phyloP scores from a whole-genome alignment of 2,113 vertebrate species.

The Peromyscus polionotus region DNA sequence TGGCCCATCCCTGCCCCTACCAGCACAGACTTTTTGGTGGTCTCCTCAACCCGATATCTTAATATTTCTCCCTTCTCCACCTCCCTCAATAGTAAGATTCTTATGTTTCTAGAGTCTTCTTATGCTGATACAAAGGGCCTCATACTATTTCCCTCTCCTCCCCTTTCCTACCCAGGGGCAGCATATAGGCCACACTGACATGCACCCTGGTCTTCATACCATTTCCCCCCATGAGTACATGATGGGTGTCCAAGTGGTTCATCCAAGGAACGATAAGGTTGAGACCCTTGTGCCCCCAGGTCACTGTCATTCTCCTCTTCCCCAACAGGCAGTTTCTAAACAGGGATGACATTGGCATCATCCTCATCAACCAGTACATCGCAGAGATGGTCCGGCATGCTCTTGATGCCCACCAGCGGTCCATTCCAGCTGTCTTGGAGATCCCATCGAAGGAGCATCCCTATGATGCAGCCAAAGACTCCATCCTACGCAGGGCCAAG shows the following conservation, averaged over 20 bases:
- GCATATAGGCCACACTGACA: background rate
- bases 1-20: background rate
- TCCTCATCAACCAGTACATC: conserved; percentile 97
- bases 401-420: conserved; percentile 93
- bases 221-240: background rate
- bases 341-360: conserved; percentile 96
- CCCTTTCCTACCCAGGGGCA: background rate
- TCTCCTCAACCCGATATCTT: background rate
- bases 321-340: conserved; percentile 92
- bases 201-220: background rate
- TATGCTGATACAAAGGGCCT: background rate
- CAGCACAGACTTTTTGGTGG: background rate
- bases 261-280: background rate
- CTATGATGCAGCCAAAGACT: conserved; percentile 96
- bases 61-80: background rate
- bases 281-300: background rate
- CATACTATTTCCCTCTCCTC: background rate
- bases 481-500: conserved; percentile 95
- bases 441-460: conserved; percentile 98
- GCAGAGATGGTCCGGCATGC: conserved; percentile 98
- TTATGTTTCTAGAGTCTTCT: background rate
- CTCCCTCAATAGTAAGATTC: background rate
- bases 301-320: too few relatives aligned
- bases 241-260: background rate
- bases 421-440: conserved; percentile 95